Evolutionary conservation across 2,888 invertebrate species (phyloP).

Genomic region (Pollenia amentaria): DNA sequence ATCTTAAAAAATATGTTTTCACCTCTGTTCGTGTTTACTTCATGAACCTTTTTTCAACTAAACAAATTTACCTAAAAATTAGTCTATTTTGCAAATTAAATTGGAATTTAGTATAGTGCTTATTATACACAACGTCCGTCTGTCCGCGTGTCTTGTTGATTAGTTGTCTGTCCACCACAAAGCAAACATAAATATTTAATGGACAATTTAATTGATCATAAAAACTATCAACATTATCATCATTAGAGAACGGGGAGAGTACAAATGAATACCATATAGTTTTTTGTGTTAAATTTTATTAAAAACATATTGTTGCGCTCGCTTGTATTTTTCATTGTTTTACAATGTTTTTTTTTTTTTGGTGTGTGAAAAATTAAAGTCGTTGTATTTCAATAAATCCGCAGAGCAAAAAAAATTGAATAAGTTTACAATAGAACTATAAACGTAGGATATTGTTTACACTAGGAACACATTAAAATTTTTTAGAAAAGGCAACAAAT

Average conservation of each 20-base stretch:
- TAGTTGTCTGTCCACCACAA: constrained; percentile 32
- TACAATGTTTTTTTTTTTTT: background rate
- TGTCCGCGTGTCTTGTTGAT: background rate
- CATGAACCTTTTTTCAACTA: background rate
- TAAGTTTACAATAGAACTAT: constrained; percentile 18
- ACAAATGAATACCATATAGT: background rate
- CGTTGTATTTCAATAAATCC: constrained; percentile 29
- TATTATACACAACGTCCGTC: constrained; percentile 23
- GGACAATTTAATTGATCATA: constrained; percentile 68
- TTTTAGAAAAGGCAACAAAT: constrained; percentile 11
- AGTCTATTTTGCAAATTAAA: constrained; percentile 23
- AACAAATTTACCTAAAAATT: constrained; percentile 1
- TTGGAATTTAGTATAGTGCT: constrained; percentile 13
- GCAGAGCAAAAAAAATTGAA: background rate
- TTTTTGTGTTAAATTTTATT: constrained; percentile 52
- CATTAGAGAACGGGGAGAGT: constrained; percentile 11
- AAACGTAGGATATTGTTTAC: constrained; percentile 39
- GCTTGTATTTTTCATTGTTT: background rate
- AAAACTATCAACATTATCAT: constrained; percentile 51
- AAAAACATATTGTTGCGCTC: constrained; percentile 24
- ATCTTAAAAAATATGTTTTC: too few relatives aligned
- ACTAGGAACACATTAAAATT: background rate
- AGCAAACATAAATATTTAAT: constrained; percentile 62
- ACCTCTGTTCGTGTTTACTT: too few relatives aligned
- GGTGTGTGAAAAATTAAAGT: background rate